Conservation (phyloP, 2,888 invertebrate genomes). For the Oeneis ivallda region DNA sequence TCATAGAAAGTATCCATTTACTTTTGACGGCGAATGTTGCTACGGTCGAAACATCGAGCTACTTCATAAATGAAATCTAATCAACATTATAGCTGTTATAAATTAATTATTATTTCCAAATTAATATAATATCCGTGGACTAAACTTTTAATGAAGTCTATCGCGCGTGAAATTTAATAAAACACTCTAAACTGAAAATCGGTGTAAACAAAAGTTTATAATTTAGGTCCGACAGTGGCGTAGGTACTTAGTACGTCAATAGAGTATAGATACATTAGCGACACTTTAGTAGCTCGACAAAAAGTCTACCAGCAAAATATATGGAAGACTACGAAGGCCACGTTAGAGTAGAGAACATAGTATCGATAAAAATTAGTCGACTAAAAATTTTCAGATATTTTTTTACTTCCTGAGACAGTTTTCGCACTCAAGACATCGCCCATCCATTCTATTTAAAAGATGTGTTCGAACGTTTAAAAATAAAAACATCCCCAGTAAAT, state of each 20-base stretch:
- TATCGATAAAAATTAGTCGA: too few relatives aligned
- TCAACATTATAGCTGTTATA: slow-evolving; percentile 7
- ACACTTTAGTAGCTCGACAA: background rate
- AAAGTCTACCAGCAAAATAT: background rate
- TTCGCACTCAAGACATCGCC: too few relatives aligned
- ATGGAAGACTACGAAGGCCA: too few relatives aligned
- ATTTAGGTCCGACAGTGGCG: background rate
- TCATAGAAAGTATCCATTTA: background rate
- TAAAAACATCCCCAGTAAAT: background rate
- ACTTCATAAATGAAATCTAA: slow-evolving; percentile 18
- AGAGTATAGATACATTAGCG: too few relatives aligned
- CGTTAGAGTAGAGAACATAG: too few relatives aligned
- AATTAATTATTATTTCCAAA: slow-evolving; percentile 17
- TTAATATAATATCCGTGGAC: slow-evolving; percentile 2
- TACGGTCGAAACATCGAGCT: background rate
- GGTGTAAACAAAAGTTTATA: slow-evolving; percentile 10
- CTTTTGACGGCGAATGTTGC: background rate
- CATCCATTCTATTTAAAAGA: too few relatives aligned
- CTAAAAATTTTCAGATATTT: too few relatives aligned
- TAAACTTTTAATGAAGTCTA: slow-evolving; percentile 20
- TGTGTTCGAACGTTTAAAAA: too few relatives aligned
- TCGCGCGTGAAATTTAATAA: slow-evolving; percentile 15
- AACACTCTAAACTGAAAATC: slow-evolving; percentile 11
- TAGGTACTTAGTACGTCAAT: background rate
- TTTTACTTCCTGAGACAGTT: too few relatives aligned